phyloP scores from a whole-genome alignment of 2,113 vertebrate species.

The Syrmaticus mikado region DNA sequence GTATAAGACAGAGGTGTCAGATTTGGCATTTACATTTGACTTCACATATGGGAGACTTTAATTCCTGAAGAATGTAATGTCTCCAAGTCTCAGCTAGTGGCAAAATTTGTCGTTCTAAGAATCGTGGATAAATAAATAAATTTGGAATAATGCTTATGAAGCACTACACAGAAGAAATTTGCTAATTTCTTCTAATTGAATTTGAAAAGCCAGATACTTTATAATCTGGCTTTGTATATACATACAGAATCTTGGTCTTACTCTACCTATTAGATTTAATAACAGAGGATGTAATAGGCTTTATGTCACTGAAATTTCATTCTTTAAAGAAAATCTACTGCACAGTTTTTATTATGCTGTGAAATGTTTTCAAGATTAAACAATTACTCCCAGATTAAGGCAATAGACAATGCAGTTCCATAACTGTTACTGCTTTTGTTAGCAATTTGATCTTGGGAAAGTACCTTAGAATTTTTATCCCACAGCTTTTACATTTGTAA shows the following conservation, averaged over 20 bases:
- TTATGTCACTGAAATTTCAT: neutral
- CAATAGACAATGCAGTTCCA: too few species aligned
- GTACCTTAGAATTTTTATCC: neutral
- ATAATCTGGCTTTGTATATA: rapidly evolving
- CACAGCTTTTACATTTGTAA: neutral
- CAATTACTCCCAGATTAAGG: neutral
- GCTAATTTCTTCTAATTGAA: neutral
- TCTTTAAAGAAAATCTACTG: neutral
- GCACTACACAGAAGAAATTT: neutral
- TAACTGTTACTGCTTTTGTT: neutral
- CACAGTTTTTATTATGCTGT: neutral
- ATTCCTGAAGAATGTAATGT: slow-evolving; percentile 43
- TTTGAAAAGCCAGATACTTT: neutral
- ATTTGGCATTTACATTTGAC: slow-evolving; percentile 48
- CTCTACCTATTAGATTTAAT: neutral
- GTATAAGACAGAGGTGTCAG: slow-evolving; percentile 67
- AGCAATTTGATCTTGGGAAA: slow-evolving; percentile 18
- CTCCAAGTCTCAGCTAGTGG: slow-evolving; percentile 53
- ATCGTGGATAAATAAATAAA: neutral
- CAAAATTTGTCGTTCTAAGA: slow-evolving; percentile 17
- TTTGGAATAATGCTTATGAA: slow-evolving; percentile 5
- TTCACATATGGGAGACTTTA: slow-evolving; percentile 62
- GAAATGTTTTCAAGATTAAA: neutral
- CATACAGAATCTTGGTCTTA: neutral
- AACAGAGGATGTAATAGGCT: neutral